These are phyloP conservation scores for Pedetes capensis DNA, from an alignment of 2,113 vertebrate species.

Conservation along the genomic window DNA sequence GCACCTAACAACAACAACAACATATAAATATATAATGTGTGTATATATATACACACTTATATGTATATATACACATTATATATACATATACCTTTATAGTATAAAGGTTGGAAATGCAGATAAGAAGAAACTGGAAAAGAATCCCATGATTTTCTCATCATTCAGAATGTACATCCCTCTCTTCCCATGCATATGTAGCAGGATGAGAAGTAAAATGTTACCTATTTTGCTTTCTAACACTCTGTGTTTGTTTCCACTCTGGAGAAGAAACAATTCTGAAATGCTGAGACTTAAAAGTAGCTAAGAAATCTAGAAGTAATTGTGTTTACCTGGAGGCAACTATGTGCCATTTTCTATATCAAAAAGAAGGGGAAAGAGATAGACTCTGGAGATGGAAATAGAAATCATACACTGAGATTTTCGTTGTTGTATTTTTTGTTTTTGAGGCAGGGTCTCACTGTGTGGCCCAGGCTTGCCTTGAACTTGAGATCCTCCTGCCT, in stretches of 20 bases:
- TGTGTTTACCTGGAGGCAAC: not conserved
- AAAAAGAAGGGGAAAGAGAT: not conserved
- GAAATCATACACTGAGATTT: not conserved
- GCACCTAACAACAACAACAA: too few relatives aligned
- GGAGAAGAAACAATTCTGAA: not conserved
- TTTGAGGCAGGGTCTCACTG: too few relatives aligned
- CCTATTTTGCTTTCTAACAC: not conserved
- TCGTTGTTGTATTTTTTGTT: too few relatives aligned
- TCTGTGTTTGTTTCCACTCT: not conserved
- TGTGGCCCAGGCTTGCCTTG: too few relatives aligned
- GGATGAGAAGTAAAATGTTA: not conserved
- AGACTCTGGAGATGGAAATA: not conserved
- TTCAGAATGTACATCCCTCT: not conserved
- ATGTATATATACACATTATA: too few relatives aligned
- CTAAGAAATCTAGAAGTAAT: not conserved
- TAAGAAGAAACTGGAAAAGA: not conserved
- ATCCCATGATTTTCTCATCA: not conserved
- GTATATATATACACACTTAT: too few relatives aligned
- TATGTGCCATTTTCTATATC: not conserved
- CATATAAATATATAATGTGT: too few relatives aligned
- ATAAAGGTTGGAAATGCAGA: not conserved
- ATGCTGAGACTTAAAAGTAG: not conserved
- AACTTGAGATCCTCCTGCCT: too few relatives aligned
- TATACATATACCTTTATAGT: not conserved
- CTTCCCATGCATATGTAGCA: not conserved